These are phyloP conservation scores for Phoxinus phoxinus DNA, from an alignment of 2,113 vertebrate genomes.

Conservation along the genomic window DNA sequence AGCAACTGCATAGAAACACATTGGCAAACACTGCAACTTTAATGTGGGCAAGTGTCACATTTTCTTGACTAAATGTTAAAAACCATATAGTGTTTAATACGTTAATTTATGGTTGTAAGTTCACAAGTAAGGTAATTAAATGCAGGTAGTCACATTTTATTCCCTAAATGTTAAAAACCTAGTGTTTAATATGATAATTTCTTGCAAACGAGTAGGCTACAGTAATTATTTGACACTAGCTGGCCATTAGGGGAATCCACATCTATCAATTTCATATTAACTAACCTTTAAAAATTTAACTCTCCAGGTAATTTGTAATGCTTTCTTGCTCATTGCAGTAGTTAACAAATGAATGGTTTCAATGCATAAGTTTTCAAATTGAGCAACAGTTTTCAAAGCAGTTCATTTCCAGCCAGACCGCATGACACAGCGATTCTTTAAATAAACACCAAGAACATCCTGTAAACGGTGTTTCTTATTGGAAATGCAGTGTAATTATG, in stretches of 20 bases:
- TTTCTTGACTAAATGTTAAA: neutral
- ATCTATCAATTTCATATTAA: neutral
- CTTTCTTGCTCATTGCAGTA: neutral
- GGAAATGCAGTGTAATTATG: neutral
- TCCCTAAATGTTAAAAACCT: neutral
- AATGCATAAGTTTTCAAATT: neutral
- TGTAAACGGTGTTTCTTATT: neutral
- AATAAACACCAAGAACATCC: conserved; percentile 24
- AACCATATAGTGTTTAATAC: neutral
- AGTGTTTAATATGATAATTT: neutral
- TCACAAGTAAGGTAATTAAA: neutral
- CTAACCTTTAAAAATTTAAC: neutral
- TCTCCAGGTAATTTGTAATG: neutral
- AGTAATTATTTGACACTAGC: neutral
- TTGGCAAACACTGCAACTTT: neutral
- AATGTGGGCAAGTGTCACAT: neutral
- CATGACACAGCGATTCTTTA: neutral
- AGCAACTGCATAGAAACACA: neutral
- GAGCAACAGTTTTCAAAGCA: neutral
- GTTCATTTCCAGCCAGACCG: neutral
- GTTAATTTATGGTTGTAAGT: neutral
- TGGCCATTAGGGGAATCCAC: neutral
- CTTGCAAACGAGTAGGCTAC: neutral
- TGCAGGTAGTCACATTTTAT: neutral
- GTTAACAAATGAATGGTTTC: neutral